Evolutionary conservation across 2,888 invertebrate genomes (phyloP), one percentile per base, ranked within the genome.

Genomic region (Pandemis heparana): DNA sequence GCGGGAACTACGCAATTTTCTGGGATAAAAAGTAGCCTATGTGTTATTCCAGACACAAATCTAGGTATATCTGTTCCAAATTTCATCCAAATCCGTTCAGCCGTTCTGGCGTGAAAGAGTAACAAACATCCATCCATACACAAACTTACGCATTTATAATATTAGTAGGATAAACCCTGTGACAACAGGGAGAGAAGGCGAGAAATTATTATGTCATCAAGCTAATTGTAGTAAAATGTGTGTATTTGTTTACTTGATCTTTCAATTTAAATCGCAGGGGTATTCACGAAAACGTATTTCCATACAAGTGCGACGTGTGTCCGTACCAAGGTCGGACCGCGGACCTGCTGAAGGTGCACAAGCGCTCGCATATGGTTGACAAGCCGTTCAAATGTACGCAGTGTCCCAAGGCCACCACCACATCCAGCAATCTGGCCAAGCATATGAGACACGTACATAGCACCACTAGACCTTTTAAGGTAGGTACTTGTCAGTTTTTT

Each of bases 401-500:
- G 71, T 94, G 94, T 75, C 88, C 90, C 0, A 93, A 92, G 75
- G 82, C 91, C 0, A 90, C 92, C 0, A 91, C 92, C 1, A 93
- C 93, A 0, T 82, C 92, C 0, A 94, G 94, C 79, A 94, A 94
- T 77, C 83, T 94, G 1, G 87, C 89, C 5, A 94, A 93, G 78
- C 94, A 94, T 71, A 88, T 93, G 84, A 84, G 91, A 60, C 92
- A 92, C 75, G 91, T 93, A 1, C 94, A 94, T 75, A 92, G 88
- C 74, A 89, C 87, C 46, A 85, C 79, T n/a, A 88, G 92, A 75
- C 91, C 92, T 12, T 88, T 82, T 78, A 93, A 92, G 89, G 94
- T 93, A 86, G 16, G 16, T 48, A 48, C 48, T 46, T 10, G 2
- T 48, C n/a, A 6, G 14, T 5, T n/a, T 48, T 48, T 5, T 14